A percentile compares a stretch with the other conserved stretches of the same genome.
Evolutionary conservation across 1,140 invertebrate genomes (phyloP).

Genomic region (Proales similis): DNA sequence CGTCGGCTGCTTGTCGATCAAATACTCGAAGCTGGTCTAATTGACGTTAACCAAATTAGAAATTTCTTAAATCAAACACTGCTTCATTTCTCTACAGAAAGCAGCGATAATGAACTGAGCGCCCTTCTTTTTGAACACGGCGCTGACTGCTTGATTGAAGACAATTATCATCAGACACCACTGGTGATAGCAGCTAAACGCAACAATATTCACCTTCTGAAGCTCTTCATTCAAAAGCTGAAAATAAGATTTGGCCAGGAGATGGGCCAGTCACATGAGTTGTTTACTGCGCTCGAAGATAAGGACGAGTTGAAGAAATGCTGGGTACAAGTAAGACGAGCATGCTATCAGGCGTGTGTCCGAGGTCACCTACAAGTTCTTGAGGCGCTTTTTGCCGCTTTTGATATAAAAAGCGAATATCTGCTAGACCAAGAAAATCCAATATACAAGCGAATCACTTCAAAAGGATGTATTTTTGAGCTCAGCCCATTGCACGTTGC

Average conservation of each 20-base stretch:
- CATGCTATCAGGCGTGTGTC: conserved; percentile 5
- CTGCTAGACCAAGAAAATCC: conserved; percentile 3
- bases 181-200: conserved; percentile 24
- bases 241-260: no score
- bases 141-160: conserved; percentile 21
- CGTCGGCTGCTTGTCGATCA: no score
- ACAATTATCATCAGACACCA: conserved; percentile 22
- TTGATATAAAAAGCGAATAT: neutral
- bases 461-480: no score
- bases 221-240: no score
- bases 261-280: no score
- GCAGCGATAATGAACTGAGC: neutral
- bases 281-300: neutral
- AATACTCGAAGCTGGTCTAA: no score
- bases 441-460: no score
- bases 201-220: conserved; percentile 1
- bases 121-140: neutral
- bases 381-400: neutral
- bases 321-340: neutral
- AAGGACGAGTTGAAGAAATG: neutral
- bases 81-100: conserved; percentile 25
- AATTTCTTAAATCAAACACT: conserved; percentile 35
- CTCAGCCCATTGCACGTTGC: conserved; percentile 15
- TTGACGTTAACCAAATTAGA: conserved; percentile 25
- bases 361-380: conserved; percentile 2